These are phyloP conservation scores for Corapipo altera DNA, from an alignment of 2,113 vertebrate genomes.

Conservation along the genomic window DNA sequence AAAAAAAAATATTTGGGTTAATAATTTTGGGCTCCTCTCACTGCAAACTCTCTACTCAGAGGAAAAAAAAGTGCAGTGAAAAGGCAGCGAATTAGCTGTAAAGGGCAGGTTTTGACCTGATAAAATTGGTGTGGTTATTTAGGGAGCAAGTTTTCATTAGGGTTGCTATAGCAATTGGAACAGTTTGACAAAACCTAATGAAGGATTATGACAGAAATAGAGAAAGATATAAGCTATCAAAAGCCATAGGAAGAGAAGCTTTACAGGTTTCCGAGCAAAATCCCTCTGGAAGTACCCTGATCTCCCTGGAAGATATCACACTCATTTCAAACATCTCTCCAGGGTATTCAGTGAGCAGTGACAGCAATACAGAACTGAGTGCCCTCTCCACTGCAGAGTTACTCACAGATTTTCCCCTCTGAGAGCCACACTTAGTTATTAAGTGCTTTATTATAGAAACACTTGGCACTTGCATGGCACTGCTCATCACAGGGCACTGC, in stretches of 20 bases:
- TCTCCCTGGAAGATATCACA: constrained; percentile 11
- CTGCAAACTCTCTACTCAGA: background rate
- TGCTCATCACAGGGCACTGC: background rate
- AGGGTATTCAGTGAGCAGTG: background rate
- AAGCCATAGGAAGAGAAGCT: constrained; percentile 22
- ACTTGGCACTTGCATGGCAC: background rate
- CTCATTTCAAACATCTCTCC: background rate
- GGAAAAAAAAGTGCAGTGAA: background rate
- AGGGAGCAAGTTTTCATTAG: constrained; percentile 64
- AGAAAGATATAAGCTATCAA: constrained; percentile 9
- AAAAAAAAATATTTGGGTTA: background rate
- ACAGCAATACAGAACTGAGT: background rate
- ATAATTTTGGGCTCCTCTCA: background rate
- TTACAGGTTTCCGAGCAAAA: constrained; percentile 13
- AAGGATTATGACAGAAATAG: constrained; percentile 56
- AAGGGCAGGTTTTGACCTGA: constrained; percentile 48
- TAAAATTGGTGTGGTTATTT: constrained; percentile 44
- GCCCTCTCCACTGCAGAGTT: constrained; percentile 6
- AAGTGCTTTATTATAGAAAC: constrained; percentile 10
- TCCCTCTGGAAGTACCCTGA: constrained; percentile 6
- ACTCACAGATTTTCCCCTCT: background rate
- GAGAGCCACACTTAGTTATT: background rate
- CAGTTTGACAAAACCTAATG: constrained; percentile 55
- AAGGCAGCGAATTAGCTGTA: constrained; percentile 3
- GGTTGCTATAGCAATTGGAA: constrained; percentile 67